Evolutionary conservation across 2,888 invertebrate genomes (phyloP), one percentile per base, ranked within the genome.

Genomic region (Punctoribates punctum): DNA sequence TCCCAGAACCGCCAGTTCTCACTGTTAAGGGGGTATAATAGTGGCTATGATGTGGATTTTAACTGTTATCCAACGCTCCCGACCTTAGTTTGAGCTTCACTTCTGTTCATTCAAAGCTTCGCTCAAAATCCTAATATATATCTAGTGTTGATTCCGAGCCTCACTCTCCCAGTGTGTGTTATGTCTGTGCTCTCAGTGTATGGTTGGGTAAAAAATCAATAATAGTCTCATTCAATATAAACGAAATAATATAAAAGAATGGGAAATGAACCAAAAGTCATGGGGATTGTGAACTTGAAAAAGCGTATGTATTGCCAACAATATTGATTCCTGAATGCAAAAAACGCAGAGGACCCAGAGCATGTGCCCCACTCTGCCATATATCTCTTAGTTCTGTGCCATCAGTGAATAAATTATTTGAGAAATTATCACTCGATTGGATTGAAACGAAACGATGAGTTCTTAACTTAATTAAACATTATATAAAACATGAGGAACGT

Each of bases 181-280:
- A 25, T 42, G 13, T 42, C 42, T 42, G 42, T 42, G 42, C 62
- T 17, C 17, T 25, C 34, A 62, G 62, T 62, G 27, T 62, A 62
- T 70, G 70, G 70, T 65, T 70, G 70, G 70, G 42, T 46, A 70
- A 70, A 70, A 70, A 70, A 70, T 70, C 70, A 70, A 70, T 70
- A 70, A 70, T 70, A 70, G 70, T 70, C 70, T 70, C 70, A 70
- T 70, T 70, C 70, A 70, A 70, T 70, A 70, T 70, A 46, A 70
- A 34, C 70, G 2, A 20, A 70, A 70, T 42, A n/a, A 46, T 70
- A 70, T 70, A 70, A 70, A 23, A 25, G 27, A 72, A 25, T 23
- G 72, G 72, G 20, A 65, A 48, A 72, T 42, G 17, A 46, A 72
- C 23, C 42, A 72, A 72, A 72, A 72, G 72, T 72, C 72, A 72